Evolutionary conservation across 2,113 vertebrate genomes (phyloP).

Genomic region (Lophochroa leadbeateri): DNA sequence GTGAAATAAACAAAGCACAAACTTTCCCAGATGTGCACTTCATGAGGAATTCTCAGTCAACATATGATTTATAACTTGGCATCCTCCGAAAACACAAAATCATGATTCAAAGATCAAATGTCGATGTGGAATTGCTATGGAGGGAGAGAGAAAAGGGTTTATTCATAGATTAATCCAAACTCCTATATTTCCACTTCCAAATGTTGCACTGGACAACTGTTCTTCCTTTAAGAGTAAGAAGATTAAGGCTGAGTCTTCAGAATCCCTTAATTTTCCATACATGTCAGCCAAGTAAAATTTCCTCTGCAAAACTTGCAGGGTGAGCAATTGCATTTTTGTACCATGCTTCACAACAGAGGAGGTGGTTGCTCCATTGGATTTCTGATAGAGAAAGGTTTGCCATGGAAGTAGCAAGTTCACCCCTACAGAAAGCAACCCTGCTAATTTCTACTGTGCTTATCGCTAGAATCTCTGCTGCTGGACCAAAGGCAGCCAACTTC

Average conservation of each 20-base stretch:
- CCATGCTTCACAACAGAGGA: not conserved
- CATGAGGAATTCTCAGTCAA: not conserved
- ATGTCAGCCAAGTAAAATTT: not conserved
- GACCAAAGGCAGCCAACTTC: not conserved
- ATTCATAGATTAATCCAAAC: not conserved
- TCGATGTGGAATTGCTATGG: not conserved
- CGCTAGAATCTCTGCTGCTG: not conserved
- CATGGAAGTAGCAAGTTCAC: not conserved
- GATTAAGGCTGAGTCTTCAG: not conserved
- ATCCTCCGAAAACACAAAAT: constrained; percentile 10
- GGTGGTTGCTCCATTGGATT: not conserved
- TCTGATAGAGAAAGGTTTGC: not conserved
- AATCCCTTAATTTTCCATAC: not conserved
- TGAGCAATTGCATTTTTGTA: not conserved
- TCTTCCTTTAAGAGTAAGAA: not conserved
- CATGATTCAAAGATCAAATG: not conserved
- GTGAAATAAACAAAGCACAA: constrained; percentile 37
- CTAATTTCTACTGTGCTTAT: not conserved
- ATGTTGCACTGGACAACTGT: not conserved
- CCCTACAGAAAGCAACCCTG: not conserved
- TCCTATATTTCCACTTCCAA: not conserved
- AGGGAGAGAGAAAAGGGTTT: not conserved
- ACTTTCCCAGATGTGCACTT: constrained; percentile 30
- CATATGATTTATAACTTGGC: not conserved
- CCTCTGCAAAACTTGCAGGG: not conserved